Conservation (phyloP, 1,140 invertebrate genomes). For the Drosophila pandora region DNA sequence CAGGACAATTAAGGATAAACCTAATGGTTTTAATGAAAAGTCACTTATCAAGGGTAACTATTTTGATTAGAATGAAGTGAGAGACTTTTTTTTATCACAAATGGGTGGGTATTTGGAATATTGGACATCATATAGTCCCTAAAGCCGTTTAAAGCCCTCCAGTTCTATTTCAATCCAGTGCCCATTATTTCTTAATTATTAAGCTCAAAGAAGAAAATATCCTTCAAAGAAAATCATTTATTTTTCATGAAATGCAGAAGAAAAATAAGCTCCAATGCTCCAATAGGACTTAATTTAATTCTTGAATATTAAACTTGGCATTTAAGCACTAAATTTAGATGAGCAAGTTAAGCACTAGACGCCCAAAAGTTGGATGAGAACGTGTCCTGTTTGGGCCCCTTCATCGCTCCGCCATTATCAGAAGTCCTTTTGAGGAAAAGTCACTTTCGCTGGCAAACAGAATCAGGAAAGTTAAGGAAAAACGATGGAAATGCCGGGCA, state of each 20-base stretch:
- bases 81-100: no score
- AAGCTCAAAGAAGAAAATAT: no score
- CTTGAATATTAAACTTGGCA: background rate
- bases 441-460: constrained; percentile 24
- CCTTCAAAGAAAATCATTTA: background rate
- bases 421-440: constrained; percentile 19
- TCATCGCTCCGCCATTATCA: background rate
- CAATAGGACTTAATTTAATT: background rate
- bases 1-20: constrained; percentile 13
- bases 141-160: no score
- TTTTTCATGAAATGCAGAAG: background rate
- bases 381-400: background rate
- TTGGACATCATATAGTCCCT: no score
- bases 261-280: background rate
- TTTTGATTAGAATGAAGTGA: background rate
- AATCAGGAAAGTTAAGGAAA: constrained; percentile 6
- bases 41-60: background rate
- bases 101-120: no score
- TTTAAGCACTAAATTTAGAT: constrained; percentile 1
- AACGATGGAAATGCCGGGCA: background rate
- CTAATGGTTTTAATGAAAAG: constrained; percentile 1
- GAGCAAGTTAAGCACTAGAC: background rate
- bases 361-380: background rate
- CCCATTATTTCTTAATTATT: no score
- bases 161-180: no score